phyloP scores from a whole-genome alignment of 64 coral and sea anemone species.

The Actinia equina region DNA sequence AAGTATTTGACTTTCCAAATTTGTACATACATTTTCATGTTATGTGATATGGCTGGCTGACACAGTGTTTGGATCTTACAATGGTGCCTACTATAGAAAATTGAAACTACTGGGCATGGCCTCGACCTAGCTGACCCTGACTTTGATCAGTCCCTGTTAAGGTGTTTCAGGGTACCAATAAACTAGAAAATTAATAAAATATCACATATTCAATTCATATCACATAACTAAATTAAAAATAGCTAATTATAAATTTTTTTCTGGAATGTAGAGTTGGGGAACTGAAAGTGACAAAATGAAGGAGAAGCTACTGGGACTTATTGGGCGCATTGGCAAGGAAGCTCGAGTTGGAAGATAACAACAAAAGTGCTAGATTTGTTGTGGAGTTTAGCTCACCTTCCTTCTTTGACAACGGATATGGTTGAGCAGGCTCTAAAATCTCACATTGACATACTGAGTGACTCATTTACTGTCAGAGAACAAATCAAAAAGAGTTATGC shows the following conservation, averaged over 20 bases:
- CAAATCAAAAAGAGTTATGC: constrained; percentile 95
- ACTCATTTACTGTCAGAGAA: constrained; percentile 79
- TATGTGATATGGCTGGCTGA: too few species aligned
- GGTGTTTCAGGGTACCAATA: too few species aligned
- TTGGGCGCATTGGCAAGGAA: constrained; percentile 89
- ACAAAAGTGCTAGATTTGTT: constrained; percentile 91
- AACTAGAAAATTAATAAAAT: too few species aligned
- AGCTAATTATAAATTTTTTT: background rate
- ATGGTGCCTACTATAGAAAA: too few species aligned
- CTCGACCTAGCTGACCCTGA: too few species aligned
- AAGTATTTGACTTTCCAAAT: too few species aligned
- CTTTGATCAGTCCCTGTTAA: too few species aligned
- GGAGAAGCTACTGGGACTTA: constrained; percentile 86
- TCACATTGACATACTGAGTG: constrained; percentile 93
- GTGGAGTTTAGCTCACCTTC: constrained; percentile 82
- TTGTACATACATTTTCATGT: too few species aligned
- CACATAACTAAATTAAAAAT: too few species aligned
- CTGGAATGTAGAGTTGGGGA: constrained; percentile 64
- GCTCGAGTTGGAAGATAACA: constrained; percentile 84
- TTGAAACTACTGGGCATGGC: too few species aligned
- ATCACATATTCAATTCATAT: too few species aligned
- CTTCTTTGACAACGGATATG: constrained; percentile 83
- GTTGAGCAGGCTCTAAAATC: constrained; percentile 87
- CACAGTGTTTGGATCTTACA: too few species aligned
- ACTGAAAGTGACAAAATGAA: constrained; percentile 91